These are phyloP conservation scores for Cataglyphis livida DNA, from an alignment of 2,888 invertebrate species.

Conservation along the genomic window DNA sequence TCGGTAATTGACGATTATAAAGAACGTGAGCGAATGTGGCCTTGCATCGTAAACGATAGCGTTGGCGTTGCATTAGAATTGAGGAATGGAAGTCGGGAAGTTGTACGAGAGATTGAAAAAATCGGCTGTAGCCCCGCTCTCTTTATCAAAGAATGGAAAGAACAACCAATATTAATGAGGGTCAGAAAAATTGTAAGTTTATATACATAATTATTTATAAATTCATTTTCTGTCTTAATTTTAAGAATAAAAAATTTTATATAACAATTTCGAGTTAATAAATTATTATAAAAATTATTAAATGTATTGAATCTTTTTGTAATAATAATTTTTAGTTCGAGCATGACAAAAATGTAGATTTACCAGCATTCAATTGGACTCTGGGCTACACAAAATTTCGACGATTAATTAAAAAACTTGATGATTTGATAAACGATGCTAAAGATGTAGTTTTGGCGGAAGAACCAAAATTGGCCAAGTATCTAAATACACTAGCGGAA, in stretches of 20 bases:
- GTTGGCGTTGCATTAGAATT: conserved; percentile 83
- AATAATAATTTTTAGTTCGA: conserved; percentile 75
- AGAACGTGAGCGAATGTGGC: conserved; percentile 86
- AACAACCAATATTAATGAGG: conserved; percentile 75
- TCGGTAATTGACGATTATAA: conserved; percentile 85
- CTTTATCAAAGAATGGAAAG: conserved; percentile 86
- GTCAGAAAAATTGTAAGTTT: conserved; percentile 75
- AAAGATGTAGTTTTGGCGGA: conserved; percentile 69
- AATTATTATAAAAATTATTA: conserved; percentile 8
- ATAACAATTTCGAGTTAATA: not conserved
- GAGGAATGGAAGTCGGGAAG: conserved; percentile 80
- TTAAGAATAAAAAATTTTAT: not conserved
- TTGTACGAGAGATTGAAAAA: conserved; percentile 86
- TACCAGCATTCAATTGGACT: conserved; percentile 80
- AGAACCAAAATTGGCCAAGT: conserved; percentile 68
- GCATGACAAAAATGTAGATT: conserved; percentile 56
- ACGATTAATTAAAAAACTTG: conserved; percentile 72
- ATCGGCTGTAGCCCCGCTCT: conserved; percentile 85
- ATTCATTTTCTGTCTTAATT: not conserved
- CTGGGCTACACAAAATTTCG: conserved; percentile 79
- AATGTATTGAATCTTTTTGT: not conserved
- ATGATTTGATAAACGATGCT: conserved; percentile 68
- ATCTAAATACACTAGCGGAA: conserved; percentile 65
- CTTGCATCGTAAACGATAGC: conserved; percentile 85
- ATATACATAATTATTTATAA: not conserved